These are phyloP conservation scores for Pseudochromis fuscus DNA, from an alignment of 2,797 vertebrate species.

Conservation along the genomic window DNA sequence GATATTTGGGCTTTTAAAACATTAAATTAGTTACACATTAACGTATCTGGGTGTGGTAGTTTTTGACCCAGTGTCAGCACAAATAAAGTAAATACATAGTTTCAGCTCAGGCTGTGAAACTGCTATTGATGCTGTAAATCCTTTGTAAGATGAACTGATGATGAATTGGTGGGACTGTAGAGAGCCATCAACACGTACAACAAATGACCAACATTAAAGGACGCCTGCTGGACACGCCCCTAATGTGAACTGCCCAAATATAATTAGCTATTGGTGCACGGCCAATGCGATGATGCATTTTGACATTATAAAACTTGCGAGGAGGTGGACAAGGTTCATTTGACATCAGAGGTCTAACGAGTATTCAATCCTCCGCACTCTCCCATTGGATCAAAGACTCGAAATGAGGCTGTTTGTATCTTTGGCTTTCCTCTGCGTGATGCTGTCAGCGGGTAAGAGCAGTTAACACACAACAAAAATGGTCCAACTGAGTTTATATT, in stretches of 20 bases:
- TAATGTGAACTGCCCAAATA: not conserved
- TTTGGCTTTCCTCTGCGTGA: slow-evolving; percentile 27
- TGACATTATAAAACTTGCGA: slow-evolving; percentile 36
- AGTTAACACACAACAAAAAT: not conserved
- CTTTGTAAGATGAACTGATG: not conserved
- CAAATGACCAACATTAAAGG: not conserved
- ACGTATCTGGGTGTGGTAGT: slow-evolving; percentile 26
- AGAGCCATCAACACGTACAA: not conserved
- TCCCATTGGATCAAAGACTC: slow-evolving; percentile 3
- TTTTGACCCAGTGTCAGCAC: not conserved
- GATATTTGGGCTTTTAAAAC: not conserved
- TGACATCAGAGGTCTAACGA: not conserved
- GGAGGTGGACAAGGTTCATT: slow-evolving; percentile 20
- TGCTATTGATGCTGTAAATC: not conserved
- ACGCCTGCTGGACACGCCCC: slow-evolving; percentile 23
- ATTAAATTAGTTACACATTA: slow-evolving; percentile 32
- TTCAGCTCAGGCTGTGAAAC: not conserved
- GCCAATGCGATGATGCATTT: not conserved
- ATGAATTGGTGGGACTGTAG: slow-evolving; percentile 1
- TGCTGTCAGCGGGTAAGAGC: slow-evolving; percentile 51
- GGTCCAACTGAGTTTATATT: not conserved
- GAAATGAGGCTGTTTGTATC: slow-evolving; percentile 39
- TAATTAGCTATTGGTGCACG: not conserved
- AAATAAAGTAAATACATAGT: slow-evolving; percentile 5
- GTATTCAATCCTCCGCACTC: not conserved